phyloP scores from a whole-genome alignment of 2,888 invertebrate species.

The Phortica okadai region DNA sequence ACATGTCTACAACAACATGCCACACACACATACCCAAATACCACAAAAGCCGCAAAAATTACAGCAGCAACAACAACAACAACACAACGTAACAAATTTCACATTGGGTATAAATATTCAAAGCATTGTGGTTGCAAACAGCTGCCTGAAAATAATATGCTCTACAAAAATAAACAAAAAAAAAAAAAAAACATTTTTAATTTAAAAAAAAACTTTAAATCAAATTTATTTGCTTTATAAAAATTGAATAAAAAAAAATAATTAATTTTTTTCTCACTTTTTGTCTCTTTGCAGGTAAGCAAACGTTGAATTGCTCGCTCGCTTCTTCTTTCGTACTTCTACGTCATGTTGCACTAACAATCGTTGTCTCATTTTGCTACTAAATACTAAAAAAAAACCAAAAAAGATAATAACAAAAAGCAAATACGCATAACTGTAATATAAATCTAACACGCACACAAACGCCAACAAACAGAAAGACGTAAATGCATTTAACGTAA shows the following conservation, averaged over 20 bases:
- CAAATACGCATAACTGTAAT: not conserved
- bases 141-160: not conserved
- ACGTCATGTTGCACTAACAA: conserved; percentile 25
- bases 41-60: conserved; percentile 50
- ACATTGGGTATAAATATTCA: no score
- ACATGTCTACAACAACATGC: conserved; percentile 60
- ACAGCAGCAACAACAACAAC: conserved; percentile 19
- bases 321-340: not conserved
- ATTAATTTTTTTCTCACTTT: conserved; percentile 2
- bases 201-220: not conserved
- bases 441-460: not conserved
- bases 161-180: conserved; percentile 29
- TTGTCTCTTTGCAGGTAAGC: conserved; percentile 44
- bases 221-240: conserved; percentile 6
- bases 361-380: conserved; percentile 26
- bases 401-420: not conserved
- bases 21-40: conserved; percentile 44
- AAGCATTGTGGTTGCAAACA: no score
- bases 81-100: not conserved
- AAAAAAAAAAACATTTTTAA: conserved; percentile 33
- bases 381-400: not conserved
- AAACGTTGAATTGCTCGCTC: not conserved
- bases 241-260: conserved; percentile 11
- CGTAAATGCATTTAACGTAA: conserved; percentile 15
- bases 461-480: not conserved